These are phyloP conservation scores for Pseudolaguvia tuberculata DNA, from an alignment of 2,113 vertebrate genomes.

Conservation along the genomic window DNA sequence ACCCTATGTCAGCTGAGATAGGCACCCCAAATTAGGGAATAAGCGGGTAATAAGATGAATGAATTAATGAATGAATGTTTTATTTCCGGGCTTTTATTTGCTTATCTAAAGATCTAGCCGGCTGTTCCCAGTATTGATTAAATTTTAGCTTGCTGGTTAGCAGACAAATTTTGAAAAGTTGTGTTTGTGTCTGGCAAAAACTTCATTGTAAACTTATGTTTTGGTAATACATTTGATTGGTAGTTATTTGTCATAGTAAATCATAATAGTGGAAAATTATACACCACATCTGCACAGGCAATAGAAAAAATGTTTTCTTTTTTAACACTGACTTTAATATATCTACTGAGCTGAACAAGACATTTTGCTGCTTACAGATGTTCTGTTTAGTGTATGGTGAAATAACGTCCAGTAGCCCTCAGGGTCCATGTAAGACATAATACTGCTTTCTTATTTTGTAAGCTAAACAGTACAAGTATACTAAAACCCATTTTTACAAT, in stretches of 20 bases:
- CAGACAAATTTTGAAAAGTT: background rate
- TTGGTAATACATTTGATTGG: background rate
- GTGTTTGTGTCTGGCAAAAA: background rate
- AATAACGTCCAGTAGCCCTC: constrained; percentile 57
- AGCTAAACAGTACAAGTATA: constrained; percentile 19
- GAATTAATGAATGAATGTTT: too few species aligned
- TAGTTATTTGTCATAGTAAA: background rate
- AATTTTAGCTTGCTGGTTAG: background rate
- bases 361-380: constrained; percentile 54
- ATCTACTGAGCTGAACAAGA: constrained; percentile 41
- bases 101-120: too few species aligned
- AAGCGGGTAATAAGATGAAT: too few species aligned
- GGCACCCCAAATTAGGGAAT: too few species aligned
- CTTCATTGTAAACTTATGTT: background rate
- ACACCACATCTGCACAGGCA: background rate
- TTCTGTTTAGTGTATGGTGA: constrained; percentile 63
- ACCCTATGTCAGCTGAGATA: too few species aligned
- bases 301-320: constrained; percentile 7
- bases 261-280: background rate
- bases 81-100: too few species aligned
- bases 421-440: constrained; percentile 51
- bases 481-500: constrained; percentile 14
- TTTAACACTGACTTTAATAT: constrained; percentile 45
- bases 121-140: background rate
- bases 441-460: constrained; percentile 54